phyloP scores from a whole-genome alignment of 2,113 vertebrate species.

The Telmatochromis sp. region DNA sequence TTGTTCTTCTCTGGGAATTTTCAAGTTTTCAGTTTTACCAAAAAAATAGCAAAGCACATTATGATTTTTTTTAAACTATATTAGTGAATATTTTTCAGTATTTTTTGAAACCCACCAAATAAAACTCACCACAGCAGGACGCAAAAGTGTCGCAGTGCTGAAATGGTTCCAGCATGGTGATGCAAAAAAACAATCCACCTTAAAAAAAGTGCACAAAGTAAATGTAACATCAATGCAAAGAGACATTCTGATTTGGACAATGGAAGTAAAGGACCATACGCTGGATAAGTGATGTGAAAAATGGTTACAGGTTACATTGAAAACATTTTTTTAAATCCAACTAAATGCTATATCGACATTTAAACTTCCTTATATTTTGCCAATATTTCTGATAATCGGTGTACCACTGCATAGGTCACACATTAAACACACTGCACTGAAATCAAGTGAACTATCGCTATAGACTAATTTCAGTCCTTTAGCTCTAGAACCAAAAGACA shows the following conservation, averaged over 20 bases:
- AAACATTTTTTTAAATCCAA: not conserved
- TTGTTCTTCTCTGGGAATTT: not conserved
- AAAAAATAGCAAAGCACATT: not conserved
- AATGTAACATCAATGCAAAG: not conserved
- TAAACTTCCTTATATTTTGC: not conserved
- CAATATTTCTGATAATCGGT: not conserved
- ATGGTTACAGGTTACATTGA: not conserved
- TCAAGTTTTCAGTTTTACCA: not conserved
- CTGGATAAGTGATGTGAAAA: not conserved
- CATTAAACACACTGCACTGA: not conserved
- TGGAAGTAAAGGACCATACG: not conserved
- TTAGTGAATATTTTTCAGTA: not conserved
- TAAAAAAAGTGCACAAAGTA: not conserved
- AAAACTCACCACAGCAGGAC: slow-evolving; percentile 71
- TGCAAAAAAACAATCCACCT: slow-evolving; percentile 74
- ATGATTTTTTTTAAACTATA: not conserved
- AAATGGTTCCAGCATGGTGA: slow-evolving; percentile 77
- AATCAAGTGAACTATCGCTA: not conserved
- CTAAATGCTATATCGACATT: not conserved
- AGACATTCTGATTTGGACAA: not conserved
- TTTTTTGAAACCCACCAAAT: slow-evolving; percentile 62
- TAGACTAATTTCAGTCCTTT: not conserved
- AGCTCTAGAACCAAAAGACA: not conserved
- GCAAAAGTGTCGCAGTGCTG: slow-evolving; percentile 67
- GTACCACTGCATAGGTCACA: not conserved